Evolutionary conservation across 2,888 invertebrate genomes (phyloP).

Genomic region (Phengaris arion): DNA sequence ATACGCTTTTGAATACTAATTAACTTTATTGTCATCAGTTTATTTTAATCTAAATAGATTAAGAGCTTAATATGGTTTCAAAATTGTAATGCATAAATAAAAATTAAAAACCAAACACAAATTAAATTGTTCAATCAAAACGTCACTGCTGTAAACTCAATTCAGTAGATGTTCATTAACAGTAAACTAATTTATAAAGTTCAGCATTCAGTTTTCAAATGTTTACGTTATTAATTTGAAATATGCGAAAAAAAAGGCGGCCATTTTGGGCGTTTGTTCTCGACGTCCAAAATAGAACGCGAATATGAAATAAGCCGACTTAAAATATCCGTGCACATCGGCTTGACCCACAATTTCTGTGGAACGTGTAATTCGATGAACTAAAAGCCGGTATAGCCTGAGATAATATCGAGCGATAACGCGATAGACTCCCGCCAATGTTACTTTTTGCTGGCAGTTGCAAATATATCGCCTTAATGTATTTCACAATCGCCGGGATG

Average conservation of each 20-base stretch:
- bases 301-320: constrained; percentile 1
- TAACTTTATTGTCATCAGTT: constrained; percentile 12
- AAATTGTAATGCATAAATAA: no score
- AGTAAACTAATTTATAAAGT: constrained; percentile 9
- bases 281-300: not conserved
- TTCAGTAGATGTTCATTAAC: not conserved
- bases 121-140: not conserved
- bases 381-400: constrained; percentile 17
- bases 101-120: not conserved
- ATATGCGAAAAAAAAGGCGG: not conserved
- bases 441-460: constrained; percentile 28
- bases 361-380: constrained; percentile 25
- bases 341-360: constrained; percentile 14
- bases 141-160: not conserved
- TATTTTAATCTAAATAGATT: not conserved
- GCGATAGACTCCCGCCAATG: constrained; percentile 25
- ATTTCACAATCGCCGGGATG: constrained; percentile 21
- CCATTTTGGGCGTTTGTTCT: not conserved
- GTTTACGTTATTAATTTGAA: constrained; percentile 9
- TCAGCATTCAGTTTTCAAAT: constrained; percentile 1
- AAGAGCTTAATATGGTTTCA: no score
- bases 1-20: constrained; percentile 12
- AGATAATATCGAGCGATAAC: constrained; percentile 21
- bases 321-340: not conserved
- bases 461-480: constrained; percentile 37